Evolutionary conservation across 2,888 invertebrate species (phyloP).

Genomic region (Phengaris alcon): DNA sequence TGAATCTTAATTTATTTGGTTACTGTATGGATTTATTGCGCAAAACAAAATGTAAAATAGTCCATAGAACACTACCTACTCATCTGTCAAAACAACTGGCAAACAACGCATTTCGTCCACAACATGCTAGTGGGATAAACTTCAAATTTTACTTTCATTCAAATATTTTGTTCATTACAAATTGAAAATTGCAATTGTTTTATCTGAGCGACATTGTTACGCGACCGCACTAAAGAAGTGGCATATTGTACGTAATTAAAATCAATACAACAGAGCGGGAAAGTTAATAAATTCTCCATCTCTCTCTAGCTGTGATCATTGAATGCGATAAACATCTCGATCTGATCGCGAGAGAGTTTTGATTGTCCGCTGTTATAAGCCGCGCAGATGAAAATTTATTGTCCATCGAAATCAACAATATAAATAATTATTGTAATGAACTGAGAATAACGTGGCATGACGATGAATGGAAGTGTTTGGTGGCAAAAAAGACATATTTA

Average conservation of each 20-base stretch:
- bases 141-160: too few species aligned
- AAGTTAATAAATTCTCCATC: neutral
- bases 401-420: neutral
- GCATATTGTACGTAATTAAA: slow-evolving; percentile 6
- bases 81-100: too few species aligned
- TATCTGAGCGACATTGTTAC: neutral
- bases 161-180: too few species aligned
- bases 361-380: slow-evolving; percentile 6
- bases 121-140: too few species aligned
- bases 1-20: too few species aligned
- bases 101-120: too few species aligned
- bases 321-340: slow-evolving; percentile 23
- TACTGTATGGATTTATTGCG: too few species aligned
- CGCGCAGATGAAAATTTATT: slow-evolving; percentile 11
- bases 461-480: neutral
- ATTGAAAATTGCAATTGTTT: neutral
- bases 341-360: slow-evolving; percentile 17
- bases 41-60: too few species aligned
- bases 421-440: neutral
- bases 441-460: neutral
- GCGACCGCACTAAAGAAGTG: slow-evolving; percentile 3
- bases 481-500: too few species aligned
- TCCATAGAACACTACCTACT: too few species aligned
- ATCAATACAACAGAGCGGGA: neutral
- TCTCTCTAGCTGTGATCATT: slow-evolving; percentile 1